A percentile compares a stretch with the other conserved stretches of the same genome.
Evolutionary conservation across 2,113 vertebrate species (phyloP).

Genomic region (Upupa epops): DNA sequence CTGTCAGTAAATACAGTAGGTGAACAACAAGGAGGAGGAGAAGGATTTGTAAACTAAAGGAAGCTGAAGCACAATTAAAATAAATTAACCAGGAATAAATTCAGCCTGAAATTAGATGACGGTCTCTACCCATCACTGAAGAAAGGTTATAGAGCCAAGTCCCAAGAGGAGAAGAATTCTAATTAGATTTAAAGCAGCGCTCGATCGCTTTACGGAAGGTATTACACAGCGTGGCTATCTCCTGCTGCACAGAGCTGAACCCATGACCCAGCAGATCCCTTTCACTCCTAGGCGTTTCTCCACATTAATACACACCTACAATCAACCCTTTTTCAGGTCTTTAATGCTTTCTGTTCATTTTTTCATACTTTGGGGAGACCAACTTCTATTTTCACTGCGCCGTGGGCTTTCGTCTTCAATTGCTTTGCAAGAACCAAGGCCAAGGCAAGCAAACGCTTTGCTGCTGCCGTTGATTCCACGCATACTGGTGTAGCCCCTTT

Average conservation of each 20-base stretch:
- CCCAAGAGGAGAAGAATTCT: slow-evolving; percentile 12
- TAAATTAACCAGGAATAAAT: neutral
- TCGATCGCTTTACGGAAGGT: neutral
- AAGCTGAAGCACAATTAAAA: neutral
- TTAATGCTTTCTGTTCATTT: neutral
- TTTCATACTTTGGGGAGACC: accelerated
- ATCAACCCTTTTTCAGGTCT: neutral
- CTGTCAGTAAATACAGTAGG: neutral
- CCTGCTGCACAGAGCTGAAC: slow-evolving; percentile 17
- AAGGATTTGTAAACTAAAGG: neutral
- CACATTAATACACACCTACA: accelerated
- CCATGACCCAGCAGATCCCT: neutral
- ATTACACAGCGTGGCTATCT: neutral
- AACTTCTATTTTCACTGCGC: neutral
- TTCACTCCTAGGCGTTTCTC: neutral
- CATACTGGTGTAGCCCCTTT: neutral
- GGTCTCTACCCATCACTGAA: neutral
- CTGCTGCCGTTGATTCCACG: neutral
- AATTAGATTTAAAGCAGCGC: neutral
- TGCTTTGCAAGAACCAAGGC: neutral
- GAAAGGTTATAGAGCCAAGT: neutral
- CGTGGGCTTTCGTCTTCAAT: neutral
- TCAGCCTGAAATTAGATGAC: neutral
- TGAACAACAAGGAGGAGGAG: neutral
- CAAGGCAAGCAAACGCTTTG: neutral